Conservation (phyloP, 1,140 invertebrate genomes). For the Nautilus pompilius region DNA sequence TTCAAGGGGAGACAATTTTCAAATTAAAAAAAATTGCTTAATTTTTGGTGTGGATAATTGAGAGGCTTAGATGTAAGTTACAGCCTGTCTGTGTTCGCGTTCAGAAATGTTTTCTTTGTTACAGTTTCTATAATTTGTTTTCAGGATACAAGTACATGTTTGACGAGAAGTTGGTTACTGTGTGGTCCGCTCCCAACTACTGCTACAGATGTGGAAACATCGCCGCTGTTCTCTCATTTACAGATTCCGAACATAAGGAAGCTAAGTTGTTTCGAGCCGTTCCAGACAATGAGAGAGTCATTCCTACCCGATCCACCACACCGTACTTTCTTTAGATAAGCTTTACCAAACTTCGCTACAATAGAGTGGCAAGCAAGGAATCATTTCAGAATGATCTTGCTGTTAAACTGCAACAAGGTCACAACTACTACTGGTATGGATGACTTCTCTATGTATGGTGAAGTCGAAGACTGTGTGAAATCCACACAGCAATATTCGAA, state of each 20-base stretch:
- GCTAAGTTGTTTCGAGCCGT: constrained; percentile 92
- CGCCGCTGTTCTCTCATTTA: constrained; percentile 96
- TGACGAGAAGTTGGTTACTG: constrained; percentile 96
- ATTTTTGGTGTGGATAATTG: too few relatives aligned
- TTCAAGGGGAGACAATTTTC: too few relatives aligned
- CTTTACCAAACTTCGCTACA: too few relatives aligned
- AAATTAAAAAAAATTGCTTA: too few relatives aligned
- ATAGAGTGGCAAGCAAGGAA: too few relatives aligned
- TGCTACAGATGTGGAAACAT: constrained; percentile 99
- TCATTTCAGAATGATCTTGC: too few relatives aligned
- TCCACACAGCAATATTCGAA: too few relatives aligned
- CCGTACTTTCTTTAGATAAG: constrained; percentile 96
- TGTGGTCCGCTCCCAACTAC: constrained; percentile 99
- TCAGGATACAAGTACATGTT: constrained; percentile 99
- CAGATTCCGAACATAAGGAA: constrained; percentile 73
- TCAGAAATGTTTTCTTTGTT: neutral
- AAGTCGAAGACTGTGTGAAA: too few relatives aligned
- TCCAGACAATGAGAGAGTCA: constrained; percentile 85
- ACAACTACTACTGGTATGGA: too few relatives aligned
- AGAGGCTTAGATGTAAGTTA: neutral
- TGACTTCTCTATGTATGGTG: too few relatives aligned
- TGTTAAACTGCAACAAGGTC: too few relatives aligned
- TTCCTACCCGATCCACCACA: constrained; percentile 85
- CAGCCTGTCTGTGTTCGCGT: neutral
- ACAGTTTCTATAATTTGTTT: constrained; percentile 6